phyloP scores from a whole-genome alignment of 2,888 invertebrate species.

The Hedychridium roseum region DNA sequence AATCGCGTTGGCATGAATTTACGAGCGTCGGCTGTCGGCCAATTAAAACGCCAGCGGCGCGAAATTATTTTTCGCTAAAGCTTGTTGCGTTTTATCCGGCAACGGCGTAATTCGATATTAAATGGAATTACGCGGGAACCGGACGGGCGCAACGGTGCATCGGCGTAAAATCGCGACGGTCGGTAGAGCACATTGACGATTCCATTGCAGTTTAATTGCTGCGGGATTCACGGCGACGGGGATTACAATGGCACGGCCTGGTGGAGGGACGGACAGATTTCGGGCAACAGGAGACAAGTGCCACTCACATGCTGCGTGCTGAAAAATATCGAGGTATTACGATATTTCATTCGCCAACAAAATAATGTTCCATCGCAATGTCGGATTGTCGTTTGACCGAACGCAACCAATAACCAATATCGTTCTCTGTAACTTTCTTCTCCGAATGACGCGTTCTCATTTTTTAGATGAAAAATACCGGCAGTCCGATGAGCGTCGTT shows the following conservation, averaged over 20 bases:
- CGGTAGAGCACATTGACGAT: conserved; percentile 25
- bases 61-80: neutral
- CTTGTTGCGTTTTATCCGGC: conserved; percentile 24
- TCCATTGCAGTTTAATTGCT: conserved; percentile 62
- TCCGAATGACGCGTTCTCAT: conserved; percentile 18
- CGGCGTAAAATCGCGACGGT: conserved; percentile 13
- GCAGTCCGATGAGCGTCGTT: conserved; percentile 61
- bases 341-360: neutral
- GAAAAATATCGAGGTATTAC: conserved; percentile 54
- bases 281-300: conserved; percentile 52
- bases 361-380: neutral
- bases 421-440: no score
- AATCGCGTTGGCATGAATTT: neutral
- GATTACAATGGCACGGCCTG: conserved; percentile 64
- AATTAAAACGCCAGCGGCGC: neutral
- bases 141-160: conserved; percentile 5
- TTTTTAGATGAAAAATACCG: conserved; percentile 54
- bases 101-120: no score
- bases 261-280: conserved; percentile 58
- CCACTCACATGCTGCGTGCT: conserved; percentile 60
- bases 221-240: conserved; percentile 59
- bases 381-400: no score
- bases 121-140: conserved; percentile 14
- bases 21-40: neutral
- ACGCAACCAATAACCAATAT: no score